A percentile compares a stretch with the other conserved stretches of the same genome.
These are phyloP conservation scores for Monochamus alternatus DNA, from an alignment of 2,888 invertebrate genomes.

Conservation along the genomic window DNA sequence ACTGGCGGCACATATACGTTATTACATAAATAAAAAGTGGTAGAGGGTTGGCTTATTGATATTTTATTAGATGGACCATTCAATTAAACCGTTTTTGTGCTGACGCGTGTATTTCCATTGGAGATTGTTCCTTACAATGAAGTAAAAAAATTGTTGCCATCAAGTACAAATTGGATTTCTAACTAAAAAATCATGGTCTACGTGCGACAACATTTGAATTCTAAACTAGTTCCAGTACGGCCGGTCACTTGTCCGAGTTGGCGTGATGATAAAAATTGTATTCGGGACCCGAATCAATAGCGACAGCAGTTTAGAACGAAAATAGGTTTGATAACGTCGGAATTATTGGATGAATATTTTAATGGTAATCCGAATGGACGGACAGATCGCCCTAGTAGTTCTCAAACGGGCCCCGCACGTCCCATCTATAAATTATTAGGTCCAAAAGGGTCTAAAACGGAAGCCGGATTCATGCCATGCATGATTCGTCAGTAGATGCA, in stretches of 20 bases:
- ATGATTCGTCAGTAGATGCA: not conserved
- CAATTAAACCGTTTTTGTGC: too few relatives aligned
- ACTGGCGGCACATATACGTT: too few relatives aligned
- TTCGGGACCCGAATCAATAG: not conserved
- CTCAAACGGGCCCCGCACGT: not conserved
- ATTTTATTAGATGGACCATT: too few relatives aligned
- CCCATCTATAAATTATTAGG: not conserved
- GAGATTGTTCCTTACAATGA: too few relatives aligned
- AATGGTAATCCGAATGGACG: not conserved
- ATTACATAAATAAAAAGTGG: too few relatives aligned
- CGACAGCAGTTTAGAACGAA: not conserved
- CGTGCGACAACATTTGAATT: not conserved
- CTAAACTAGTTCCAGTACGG: not conserved
- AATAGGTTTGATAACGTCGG: not conserved
- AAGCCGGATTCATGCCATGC: not conserved
- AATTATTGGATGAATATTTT: not conserved
- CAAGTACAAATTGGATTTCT: too few relatives aligned
- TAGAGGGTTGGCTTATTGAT: too few relatives aligned
- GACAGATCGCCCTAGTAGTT: not conserved
- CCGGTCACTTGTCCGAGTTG: not conserved
- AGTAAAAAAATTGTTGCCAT: too few relatives aligned
- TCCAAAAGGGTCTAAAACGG: not conserved
- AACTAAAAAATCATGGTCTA: not conserved
- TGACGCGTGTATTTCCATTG: too few relatives aligned
- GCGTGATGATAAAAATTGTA: not conserved